Conservation (phyloP, 1,140 invertebrate genomes). For the Bombus huntii region DNA sequence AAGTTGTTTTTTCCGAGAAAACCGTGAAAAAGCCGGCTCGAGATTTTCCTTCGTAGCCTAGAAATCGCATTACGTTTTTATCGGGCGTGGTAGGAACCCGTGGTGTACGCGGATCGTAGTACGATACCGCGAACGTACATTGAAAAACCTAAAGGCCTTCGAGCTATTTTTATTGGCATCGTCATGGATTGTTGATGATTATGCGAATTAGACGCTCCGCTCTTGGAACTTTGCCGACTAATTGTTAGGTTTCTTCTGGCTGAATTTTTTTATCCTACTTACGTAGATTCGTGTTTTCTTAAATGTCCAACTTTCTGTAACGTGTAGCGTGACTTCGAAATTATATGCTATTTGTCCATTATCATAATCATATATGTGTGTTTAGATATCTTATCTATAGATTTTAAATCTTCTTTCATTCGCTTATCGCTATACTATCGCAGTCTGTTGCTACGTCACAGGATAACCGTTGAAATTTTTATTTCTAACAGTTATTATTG, state of each 20-base stretch:
- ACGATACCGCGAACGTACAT: neutral
- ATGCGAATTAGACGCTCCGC: neutral
- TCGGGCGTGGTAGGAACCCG: neutral
- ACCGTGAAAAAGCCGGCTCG: conserved; percentile 5
- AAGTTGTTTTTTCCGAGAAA: conserved; percentile 34
- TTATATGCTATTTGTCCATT: neutral
- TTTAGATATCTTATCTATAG: neutral
- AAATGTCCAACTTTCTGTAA: neutral
- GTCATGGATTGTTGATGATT: neutral
- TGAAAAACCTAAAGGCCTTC: conserved; percentile 10
- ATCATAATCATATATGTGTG: too few species aligned
- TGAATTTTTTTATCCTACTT: neutral
- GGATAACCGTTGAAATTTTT: neutral
- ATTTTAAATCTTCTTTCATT: neutral
- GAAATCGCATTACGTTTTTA: neutral
- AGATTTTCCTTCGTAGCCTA: conserved; percentile 10
- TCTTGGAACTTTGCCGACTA: neutral
- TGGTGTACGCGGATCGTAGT: neutral
- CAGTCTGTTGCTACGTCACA: neutral
- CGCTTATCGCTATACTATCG: neutral
- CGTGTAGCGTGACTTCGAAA: neutral
- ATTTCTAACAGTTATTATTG: neutral
- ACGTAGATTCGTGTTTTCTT: neutral
- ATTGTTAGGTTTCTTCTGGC: neutral
- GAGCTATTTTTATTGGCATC: conserved; percentile 11